Evolutionary conservation across 2,797 vertebrate species (phyloP).

Genomic region (Acrocephalus scirpaceus): DNA sequence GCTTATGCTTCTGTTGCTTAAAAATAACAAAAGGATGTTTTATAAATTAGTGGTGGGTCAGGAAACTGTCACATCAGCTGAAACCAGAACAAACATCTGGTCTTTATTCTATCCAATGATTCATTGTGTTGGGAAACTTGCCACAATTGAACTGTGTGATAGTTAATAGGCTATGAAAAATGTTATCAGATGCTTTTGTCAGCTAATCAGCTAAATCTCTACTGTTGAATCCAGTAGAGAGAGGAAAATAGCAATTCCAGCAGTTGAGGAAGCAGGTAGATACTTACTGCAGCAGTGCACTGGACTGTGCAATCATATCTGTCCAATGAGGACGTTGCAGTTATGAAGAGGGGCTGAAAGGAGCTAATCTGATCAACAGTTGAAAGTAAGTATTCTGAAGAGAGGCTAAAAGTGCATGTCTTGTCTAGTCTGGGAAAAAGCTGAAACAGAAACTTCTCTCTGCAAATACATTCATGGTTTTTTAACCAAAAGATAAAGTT

Average conservation of each 20-base stretch:
- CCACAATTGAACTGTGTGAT: neutral
- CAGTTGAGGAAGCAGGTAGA: neutral
- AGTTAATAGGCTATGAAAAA: neutral
- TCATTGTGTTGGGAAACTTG: neutral
- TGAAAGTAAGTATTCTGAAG: neutral
- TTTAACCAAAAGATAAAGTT: neutral
- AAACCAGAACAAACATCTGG: neutral
- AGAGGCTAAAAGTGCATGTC: neutral
- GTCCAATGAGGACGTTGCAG: neutral
- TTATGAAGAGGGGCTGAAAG: neutral
- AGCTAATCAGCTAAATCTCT: neutral
- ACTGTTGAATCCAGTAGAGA: neutral
- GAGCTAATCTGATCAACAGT: neutral
- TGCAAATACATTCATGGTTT: neutral
- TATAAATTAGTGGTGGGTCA: neutral
- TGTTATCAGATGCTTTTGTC: neutral
- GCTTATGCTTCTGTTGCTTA: neutral
- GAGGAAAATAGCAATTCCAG: neutral
- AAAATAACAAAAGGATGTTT: neutral
- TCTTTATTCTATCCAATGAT: neutral
- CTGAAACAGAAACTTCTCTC: neutral
- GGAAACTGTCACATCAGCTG: neutral
- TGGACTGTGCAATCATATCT: neutral
- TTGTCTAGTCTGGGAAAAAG: neutral
- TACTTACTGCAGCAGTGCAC: neutral